phyloP scores from a whole-genome alignment of 2,113 vertebrate species.

The Columbina picui region DNA sequence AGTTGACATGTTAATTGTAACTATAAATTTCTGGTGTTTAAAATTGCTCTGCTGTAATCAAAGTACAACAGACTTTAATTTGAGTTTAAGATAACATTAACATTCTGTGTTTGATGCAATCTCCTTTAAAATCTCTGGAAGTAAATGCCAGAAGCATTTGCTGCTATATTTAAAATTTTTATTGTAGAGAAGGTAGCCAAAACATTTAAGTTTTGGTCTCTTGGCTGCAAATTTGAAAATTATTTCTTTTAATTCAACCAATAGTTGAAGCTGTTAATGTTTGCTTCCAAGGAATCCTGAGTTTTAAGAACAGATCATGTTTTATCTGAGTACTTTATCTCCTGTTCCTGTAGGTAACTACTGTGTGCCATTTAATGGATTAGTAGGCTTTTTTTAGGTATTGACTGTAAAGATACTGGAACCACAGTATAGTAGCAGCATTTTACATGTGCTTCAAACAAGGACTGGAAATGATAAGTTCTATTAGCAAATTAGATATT shows the following conservation, averaged over 20 bases:
- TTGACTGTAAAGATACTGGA: not conserved
- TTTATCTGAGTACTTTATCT: not conserved
- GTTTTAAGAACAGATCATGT: not conserved
- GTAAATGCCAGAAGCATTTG: not conserved
- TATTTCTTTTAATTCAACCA: not conserved
- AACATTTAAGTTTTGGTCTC: not conserved
- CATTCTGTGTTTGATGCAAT: not conserved
- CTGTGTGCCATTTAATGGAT: not conserved
- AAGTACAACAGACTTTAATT: not conserved
- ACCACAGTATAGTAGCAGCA: not conserved
- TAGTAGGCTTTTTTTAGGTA: not conserved
- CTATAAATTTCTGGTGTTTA: constrained; percentile 17
- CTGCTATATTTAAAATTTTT: not conserved
- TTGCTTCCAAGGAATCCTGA: not conserved
- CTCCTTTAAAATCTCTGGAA: not conserved
- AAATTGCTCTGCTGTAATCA: not conserved
- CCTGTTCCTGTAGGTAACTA: not conserved
- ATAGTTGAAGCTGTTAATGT: not conserved
- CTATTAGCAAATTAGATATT: not conserved
- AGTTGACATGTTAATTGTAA: constrained; percentile 31
- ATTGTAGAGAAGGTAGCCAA: not conserved
- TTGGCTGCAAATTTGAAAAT: not conserved
- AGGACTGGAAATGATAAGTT: not conserved
- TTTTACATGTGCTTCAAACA: not conserved
- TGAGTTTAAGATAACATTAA: constrained; percentile 1